Evolutionary conservation across 2,888 invertebrate species (phyloP), one percentile per base, ranked within the genome.

Genomic region (Sphaerophoria rueppellii): DNA sequence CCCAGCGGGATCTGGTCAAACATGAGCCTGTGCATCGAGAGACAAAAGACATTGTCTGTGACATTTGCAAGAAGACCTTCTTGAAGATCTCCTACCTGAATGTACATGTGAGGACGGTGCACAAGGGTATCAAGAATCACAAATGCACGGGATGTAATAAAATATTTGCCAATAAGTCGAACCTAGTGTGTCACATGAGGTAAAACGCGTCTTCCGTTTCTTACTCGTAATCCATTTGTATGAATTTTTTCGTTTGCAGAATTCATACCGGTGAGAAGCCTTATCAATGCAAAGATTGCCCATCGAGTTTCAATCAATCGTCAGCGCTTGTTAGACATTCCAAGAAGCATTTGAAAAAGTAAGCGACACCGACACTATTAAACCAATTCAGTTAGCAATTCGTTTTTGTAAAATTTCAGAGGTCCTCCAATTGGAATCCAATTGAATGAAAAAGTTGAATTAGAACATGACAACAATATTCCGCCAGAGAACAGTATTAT

Each of bases 211-310:
- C 43, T 24, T 24, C 24, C 9, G 4, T 6, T 40, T 40, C 1
- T 40, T 40, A 9, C 40, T 7, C 6, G 40, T 40, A 43, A 11
- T 43, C 11, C 0, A 9, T 43, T 43, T 12, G 4, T 9, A 4
- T 9, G 40, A 43, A 9, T 43, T 9, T 43, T 43, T 43, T 9
- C 6, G 24, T 35, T 14, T 37, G 2, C 11, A 89, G 89, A 87
- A 89, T 87, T 40, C 89, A 89, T 70, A 88, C 88, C 35, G 89
- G 89, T n/a, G 89, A 88, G 50, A 89, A 89, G 57, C 89, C 89
- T 6, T 89, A 88, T 69, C 76, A 88, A 71, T 89, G 89, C 60
- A 77, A 87, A 52, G 83, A 86, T n/a, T 89, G 89, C 61, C 65
- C 87, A 32, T 88, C 89, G 76, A 89, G 89, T 74, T 89, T 89